Evolutionary conservation across 2,113 vertebrate genomes (phyloP).

Genomic region (Cavia porcellus): DNA sequence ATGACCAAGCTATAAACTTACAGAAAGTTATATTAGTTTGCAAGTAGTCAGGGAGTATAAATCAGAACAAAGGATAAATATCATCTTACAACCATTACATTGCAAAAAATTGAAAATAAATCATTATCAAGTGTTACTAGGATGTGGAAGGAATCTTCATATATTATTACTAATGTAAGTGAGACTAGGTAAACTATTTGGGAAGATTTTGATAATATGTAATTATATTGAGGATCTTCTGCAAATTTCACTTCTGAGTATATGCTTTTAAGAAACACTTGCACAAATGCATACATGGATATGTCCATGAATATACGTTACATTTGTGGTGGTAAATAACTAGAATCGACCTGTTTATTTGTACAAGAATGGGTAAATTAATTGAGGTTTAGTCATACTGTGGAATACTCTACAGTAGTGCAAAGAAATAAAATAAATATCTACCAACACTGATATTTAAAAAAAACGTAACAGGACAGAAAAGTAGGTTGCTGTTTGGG

Average conservation of each 20-base stretch:
- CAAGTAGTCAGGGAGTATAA: background rate
- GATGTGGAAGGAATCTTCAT: background rate
- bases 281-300: background rate
- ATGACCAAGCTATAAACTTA: background rate
- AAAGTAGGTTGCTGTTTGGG: background rate
- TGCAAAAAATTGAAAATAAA: background rate
- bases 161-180: background rate
- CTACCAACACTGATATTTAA: background rate
- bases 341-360: background rate
- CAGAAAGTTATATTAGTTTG: constrained; percentile 3
- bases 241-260: background rate
- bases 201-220: background rate
- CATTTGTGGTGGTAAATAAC: background rate
- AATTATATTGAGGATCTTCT: background rate
- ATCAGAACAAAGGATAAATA: background rate
- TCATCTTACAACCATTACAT: background rate
- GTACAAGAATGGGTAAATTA: background rate
- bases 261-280: background rate
- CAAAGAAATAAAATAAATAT: background rate
- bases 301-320: background rate
- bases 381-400: too few relatives aligned
- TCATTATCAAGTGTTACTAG: background rate
- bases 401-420: background rate
- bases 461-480: background rate
- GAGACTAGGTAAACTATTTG: background rate